Evolutionary conservation across 2,797 vertebrate genomes (phyloP).

Genomic region (Dipus sagitta): DNA sequence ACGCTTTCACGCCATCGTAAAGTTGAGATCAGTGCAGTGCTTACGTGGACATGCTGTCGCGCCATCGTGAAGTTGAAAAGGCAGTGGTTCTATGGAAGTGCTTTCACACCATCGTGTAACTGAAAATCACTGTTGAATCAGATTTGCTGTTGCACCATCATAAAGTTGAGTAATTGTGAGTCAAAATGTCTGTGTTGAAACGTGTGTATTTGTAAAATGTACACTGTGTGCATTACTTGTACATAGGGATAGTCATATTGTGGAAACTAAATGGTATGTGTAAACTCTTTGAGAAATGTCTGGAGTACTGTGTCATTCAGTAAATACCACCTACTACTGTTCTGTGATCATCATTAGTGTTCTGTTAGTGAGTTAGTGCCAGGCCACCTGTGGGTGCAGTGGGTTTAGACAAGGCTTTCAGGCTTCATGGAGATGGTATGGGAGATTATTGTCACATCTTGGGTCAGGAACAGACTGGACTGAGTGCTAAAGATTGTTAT

Average conservation of each 20-base stretch:
- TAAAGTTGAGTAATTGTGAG: not conserved
- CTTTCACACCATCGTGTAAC: no score
- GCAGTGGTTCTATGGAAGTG: no score
- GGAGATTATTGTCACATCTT: not conserved
- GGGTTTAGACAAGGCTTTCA: not conserved
- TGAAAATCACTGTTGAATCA: no score
- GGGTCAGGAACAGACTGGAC: not conserved
- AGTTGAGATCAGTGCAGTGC: not conserved
- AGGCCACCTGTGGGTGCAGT: not conserved
- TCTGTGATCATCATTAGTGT: not conserved
- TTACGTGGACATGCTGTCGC: not conserved
- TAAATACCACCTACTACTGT: constrained; percentile 1
- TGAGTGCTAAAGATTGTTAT: not conserved
- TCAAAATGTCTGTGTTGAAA: not conserved
- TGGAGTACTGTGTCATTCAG: constrained; percentile 18
- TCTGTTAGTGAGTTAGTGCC: not conserved
- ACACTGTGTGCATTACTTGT: not conserved
- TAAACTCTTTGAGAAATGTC: constrained; percentile 40
- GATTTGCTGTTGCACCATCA: not conserved
- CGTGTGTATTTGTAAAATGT: not conserved
- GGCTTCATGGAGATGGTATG: not conserved
- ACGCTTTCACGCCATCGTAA: not conserved
- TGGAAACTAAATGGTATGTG: constrained; percentile 23
- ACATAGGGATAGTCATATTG: not conserved
- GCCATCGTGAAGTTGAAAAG: not conserved